Base-by-base conservation (phyloP, 2,888 invertebrate species). In the Scaeva pyrastri region DNA sequence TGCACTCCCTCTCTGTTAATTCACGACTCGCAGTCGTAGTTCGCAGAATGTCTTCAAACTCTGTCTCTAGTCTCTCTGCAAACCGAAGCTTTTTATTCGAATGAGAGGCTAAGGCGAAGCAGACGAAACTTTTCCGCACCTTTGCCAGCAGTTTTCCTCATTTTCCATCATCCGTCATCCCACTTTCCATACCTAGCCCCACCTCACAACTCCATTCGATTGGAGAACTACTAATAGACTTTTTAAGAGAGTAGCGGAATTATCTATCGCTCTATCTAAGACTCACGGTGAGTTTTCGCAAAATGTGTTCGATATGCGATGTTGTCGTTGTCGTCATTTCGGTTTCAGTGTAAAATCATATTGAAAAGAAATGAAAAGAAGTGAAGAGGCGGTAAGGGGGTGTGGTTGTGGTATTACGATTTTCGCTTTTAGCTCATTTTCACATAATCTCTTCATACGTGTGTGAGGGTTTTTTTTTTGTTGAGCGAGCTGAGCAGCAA, bases 391-490 rank as follows among this genome's bases (percentile, higher is more conserved):
- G 8, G 43, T 36, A 39, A 50, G 43, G 66, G 55, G 62, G 43
- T 45, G 31, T 74, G 45, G 41, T 70, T 66, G 16, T 70, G 36
- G 36, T 58, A 41, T 60, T 60, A 41, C n/a, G 14, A 39, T 85
- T 85, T 77, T 76, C 23, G 80, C 60, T 85, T 85, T 86, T 78
- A 74, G 86, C 86, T 86, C 86, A 86, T 86, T 82, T 86, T 78
- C 86, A 82, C 64, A 77, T 58, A 80, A 76, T 50, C 58, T 72
- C 48, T 16, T 50, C n/a, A 39, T 23, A 43, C 52, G 50, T 75
- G 31, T 75, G 80, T 68, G 58, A 74, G 64, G 23, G 76, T 60
- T 41, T 70, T 26, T 55, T 26, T 55, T 55, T 58, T 79, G 72
- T 23, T 60, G 52, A 62, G 43, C 43, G 2, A 31, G 31, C 31